These are phyloP conservation scores for Petromus typicus DNA, from an alignment of 2,113 vertebrate species.

Conservation along the genomic window DNA sequence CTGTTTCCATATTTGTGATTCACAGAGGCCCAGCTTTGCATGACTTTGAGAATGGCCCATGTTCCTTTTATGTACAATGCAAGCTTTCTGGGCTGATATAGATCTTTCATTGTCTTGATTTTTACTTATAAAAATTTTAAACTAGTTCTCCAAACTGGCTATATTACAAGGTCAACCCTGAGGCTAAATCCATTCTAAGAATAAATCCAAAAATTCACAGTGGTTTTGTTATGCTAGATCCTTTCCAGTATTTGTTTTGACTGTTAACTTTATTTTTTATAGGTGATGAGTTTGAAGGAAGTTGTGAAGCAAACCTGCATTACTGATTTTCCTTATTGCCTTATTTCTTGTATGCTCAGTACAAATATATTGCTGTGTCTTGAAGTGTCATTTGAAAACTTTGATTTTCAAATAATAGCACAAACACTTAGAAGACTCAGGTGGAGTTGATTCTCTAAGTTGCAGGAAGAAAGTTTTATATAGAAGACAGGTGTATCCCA, in stretches of 20 bases:
- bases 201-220: neutral
- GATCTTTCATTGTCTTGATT: neutral
- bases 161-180: neutral
- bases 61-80: neutral
- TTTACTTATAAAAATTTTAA: neutral
- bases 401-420: neutral
- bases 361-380: neutral
- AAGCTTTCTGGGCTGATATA: neutral
- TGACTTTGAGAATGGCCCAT: neutral
- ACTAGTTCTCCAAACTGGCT: neutral
- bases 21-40: neutral
- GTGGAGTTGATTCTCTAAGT: neutral
- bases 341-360: neutral
- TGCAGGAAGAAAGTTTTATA: neutral
- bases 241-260: neutral
- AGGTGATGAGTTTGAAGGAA: constrained; percentile 24
- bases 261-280: neutral
- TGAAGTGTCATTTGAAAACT: neutral
- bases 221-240: neutral
- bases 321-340: neutral
- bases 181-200: neutral
- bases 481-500: neutral
- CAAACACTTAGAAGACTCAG: constrained; percentile 1
- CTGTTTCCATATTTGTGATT: neutral
- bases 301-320: neutral